These are phyloP conservation scores for Eospalax fontanierii DNA, from an alignment of 2,797 vertebrate genomes.

Conservation along the genomic window DNA sequence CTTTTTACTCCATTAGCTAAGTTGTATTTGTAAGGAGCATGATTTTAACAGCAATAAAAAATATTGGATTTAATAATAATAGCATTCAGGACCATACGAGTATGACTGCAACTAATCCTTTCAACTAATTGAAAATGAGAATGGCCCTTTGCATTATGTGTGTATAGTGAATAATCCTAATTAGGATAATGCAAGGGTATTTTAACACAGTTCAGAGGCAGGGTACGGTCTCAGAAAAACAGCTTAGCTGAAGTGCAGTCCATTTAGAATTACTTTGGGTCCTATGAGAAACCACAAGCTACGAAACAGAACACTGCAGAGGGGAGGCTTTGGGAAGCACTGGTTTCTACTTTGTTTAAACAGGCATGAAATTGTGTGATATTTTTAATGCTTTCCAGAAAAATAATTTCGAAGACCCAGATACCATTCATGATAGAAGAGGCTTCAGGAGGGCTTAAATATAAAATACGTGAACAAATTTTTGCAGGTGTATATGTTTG, in stretches of 20 bases:
- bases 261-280: constrained; percentile 83
- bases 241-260: constrained; percentile 77
- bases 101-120: constrained; percentile 87
- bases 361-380: constrained; percentile 73
- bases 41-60: constrained; percentile 89
- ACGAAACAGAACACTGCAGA: constrained; percentile 59
- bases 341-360: constrained; percentile 35
- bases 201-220: constrained; percentile 86
- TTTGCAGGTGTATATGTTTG: background rate
- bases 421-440: background rate
- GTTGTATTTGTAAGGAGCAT: constrained; percentile 84
- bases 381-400: constrained; percentile 66
- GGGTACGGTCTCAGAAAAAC: constrained; percentile 81
- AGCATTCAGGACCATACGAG: constrained; percentile 82
- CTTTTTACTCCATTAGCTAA: constrained; percentile 87
- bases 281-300: constrained; percentile 78
- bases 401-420: constrained; percentile 65
- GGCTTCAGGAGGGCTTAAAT: constrained; percentile 17
- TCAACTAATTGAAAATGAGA: constrained; percentile 89
- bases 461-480: constrained; percentile 55
- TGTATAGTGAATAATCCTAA: constrained; percentile 88
- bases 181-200: constrained; percentile 87
- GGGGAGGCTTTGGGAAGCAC: constrained; percentile 44
- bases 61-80: constrained; percentile 90
- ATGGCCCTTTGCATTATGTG: constrained; percentile 82